These are phyloP conservation scores for Asobara japonica DNA, from an alignment of 1,140 invertebrate species.

Conservation along the genomic window DNA sequence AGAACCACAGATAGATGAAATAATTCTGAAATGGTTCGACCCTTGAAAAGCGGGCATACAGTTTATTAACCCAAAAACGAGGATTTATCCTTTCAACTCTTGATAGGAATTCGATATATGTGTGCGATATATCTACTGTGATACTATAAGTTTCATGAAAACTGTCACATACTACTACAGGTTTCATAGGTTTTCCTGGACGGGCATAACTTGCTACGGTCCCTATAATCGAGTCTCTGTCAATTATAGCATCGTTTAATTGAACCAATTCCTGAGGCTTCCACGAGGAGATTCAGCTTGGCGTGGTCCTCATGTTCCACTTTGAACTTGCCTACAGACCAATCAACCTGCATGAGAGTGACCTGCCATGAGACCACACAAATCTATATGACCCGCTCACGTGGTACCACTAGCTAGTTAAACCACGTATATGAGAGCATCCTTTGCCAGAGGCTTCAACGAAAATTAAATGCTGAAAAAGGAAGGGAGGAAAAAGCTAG, in stretches of 20 bases:
- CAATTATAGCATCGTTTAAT: conserved; percentile 37
- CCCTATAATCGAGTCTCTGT: conserved; percentile 34
- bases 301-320: not conserved
- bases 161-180: not conserved
- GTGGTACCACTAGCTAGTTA: not conserved
- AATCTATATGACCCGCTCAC: not conserved
- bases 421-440: not conserved
- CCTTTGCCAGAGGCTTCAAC: not conserved
- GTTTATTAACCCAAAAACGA: too few relatives aligned
- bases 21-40: too few relatives aligned
- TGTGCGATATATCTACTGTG: not conserved
- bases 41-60: too few relatives aligned
- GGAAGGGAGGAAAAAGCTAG: not conserved
- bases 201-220: not conserved
- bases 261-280: conserved; percentile 24
- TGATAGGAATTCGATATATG: not conserved
- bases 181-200: not conserved
- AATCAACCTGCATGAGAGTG: not conserved
- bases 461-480: not conserved
- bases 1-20: too few relatives aligned
- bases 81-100: not conserved
- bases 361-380: not conserved
- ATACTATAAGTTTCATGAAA: not conserved
- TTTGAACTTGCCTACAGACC: not conserved
- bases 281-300: not conserved